These are phyloP conservation scores for Falco berigora DNA, from an alignment of 2,797 vertebrate genomes.

Conservation along the genomic window DNA sequence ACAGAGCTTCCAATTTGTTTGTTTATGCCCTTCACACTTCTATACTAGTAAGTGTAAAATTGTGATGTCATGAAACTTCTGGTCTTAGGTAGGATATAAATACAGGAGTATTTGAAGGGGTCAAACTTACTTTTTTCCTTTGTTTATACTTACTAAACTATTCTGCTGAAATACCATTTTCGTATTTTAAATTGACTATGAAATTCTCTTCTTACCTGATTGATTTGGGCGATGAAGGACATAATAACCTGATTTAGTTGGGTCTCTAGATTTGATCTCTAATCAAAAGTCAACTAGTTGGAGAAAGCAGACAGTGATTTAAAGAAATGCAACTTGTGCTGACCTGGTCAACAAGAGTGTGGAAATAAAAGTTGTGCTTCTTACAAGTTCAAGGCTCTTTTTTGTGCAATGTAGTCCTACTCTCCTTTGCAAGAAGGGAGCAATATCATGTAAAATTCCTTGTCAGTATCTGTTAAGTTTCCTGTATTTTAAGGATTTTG, in stretches of 20 bases:
- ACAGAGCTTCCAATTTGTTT: background rate
- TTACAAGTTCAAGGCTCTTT: background rate
- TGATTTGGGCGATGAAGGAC: background rate
- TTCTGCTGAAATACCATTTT: background rate
- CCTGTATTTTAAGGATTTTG: background rate
- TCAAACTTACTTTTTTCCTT: background rate
- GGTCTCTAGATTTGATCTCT: background rate
- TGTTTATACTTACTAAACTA: background rate
- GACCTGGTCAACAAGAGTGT: background rate
- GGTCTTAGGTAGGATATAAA: background rate
- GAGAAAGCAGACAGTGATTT: background rate
- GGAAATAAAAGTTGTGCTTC: background rate
- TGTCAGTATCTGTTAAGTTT: background rate
- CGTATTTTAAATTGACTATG: background rate
- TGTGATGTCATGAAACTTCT: background rate
- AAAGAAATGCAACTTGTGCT: background rate
- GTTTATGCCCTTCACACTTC: background rate
- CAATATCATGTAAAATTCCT: background rate
- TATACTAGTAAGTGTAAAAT: background rate
- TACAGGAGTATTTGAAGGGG: background rate
- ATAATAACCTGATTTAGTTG: background rate
- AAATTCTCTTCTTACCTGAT: background rate
- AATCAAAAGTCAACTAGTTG: background rate
- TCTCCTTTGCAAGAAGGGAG: background rate
- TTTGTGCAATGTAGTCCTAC: background rate